A percentile compares a stretch with the other conserved stretches of the same genome.
Evolutionary conservation across 2,888 invertebrate genomes (phyloP).

Genomic region (Tromatobia lineatoria): DNA sequence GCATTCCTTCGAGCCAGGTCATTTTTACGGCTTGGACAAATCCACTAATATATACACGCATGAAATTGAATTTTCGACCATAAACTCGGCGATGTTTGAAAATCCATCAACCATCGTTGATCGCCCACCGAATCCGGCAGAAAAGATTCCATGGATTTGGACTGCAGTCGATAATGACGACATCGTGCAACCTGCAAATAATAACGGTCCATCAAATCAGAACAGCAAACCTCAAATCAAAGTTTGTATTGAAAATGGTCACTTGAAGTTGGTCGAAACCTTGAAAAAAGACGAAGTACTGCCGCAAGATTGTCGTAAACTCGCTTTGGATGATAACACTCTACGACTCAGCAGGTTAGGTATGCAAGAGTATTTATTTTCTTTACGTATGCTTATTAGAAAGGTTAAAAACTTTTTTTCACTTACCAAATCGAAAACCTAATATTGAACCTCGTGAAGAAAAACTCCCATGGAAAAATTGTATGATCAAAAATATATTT

Average conservation of each 20-base stretch:
- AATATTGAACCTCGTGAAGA: no score
- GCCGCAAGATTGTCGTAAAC: slow-evolving; percentile 63
- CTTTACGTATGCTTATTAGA: no score
- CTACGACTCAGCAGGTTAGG: slow-evolving; percentile 57
- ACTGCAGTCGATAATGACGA: no score
- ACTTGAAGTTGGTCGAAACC: neutral
- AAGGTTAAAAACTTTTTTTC: no score
- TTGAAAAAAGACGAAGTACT: slow-evolving; percentile 54
- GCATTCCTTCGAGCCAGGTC: neutral
- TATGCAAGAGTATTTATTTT: slow-evolving; percentile 62
- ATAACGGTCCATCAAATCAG: neutral
- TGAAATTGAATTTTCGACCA: neutral
- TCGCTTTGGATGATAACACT: slow-evolving; percentile 46
- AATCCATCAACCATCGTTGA: neutral
- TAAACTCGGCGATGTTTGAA: neutral
- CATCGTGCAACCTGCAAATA: neutral
- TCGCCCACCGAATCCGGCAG: neutral
- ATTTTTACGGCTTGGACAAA: neutral
- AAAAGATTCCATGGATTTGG: no score
- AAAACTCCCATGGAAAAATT: no score
- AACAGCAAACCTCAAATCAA: neutral
- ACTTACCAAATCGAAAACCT: no score
- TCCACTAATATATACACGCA: neutral
- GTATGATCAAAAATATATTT: no score
- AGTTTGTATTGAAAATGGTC: neutral